A percentile compares a stretch with the other conserved stretches of the same genome.
phyloP scores from a whole-genome alignment of 2,888 invertebrate species.

The Yponomeuta sedellus region DNA sequence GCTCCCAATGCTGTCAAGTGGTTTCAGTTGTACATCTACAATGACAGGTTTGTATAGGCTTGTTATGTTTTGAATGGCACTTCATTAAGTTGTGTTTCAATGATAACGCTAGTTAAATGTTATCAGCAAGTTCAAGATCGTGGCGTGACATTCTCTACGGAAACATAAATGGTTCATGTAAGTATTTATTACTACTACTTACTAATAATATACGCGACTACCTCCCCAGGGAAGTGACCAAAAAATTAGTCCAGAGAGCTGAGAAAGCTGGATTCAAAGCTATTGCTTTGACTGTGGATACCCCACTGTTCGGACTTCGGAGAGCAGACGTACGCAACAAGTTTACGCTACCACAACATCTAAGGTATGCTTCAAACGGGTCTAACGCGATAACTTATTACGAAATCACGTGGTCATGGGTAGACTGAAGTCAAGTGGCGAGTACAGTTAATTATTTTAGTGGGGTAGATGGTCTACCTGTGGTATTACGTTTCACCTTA shows the following conservation, averaged over 20 bases:
- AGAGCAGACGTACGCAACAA: conserved; percentile 89
- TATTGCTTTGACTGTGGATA: conserved; percentile 91
- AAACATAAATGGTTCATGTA: not conserved
- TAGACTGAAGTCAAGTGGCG: too few relatives aligned
- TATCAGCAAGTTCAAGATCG: not conserved
- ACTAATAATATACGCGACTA: not conserved
- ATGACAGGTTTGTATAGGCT: conserved; percentile 77
- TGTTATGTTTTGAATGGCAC: not conserved
- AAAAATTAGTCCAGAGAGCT: conserved; percentile 83
- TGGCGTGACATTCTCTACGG: not conserved
- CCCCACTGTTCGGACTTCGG: conserved; percentile 89
- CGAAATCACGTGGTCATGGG: too few relatives aligned
- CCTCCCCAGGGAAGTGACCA: conserved; percentile 78
- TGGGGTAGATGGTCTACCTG: too few relatives aligned
- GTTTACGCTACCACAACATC: conserved; percentile 87
- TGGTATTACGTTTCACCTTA: too few relatives aligned
- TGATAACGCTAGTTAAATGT: too few relatives aligned
- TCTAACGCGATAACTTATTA: too few relatives aligned
- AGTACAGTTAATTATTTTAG: too few relatives aligned
- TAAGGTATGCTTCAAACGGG: too few relatives aligned
- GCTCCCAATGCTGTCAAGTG: conserved; percentile 87
- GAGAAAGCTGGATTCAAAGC: conserved; percentile 92
- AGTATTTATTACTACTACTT: too few relatives aligned
- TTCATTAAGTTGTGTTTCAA: not conserved
- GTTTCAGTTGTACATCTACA: conserved; percentile 95